Percentiles rank a stretch among this genome's conserved stretches.
Conservation (phyloP, 2,888 invertebrate genomes). For the Noctua janthe region DNA sequence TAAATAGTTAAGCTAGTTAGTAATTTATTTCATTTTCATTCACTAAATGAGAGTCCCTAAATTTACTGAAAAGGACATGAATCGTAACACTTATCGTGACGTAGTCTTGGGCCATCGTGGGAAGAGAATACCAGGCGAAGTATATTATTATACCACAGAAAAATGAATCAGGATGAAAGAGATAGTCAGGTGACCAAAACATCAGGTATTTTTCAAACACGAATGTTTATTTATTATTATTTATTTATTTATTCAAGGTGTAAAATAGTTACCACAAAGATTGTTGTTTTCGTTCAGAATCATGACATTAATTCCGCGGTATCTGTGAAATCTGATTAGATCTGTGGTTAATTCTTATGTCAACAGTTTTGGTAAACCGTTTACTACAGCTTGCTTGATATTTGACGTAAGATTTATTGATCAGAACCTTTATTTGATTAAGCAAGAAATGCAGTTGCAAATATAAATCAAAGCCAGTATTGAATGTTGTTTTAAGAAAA, state of each 20-base stretch:
- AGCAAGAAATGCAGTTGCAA: neutral
- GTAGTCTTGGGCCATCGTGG: no score
- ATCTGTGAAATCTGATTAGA: neutral
- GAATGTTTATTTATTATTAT: no score
- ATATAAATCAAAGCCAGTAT: neutral
- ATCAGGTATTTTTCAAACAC: neutral
- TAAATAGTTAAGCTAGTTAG: no score
- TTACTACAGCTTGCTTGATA: neutral
- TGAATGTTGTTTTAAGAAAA: neutral
- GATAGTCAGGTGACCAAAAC: neutral
- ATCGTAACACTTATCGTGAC: no score
- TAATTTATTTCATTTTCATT: no score
- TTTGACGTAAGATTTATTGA: slow-evolving; percentile 17
- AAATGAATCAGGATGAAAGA: neutral
- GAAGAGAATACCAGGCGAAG: no score
- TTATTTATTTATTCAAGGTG: no score
- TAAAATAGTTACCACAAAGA: neutral
- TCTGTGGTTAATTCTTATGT: neutral
- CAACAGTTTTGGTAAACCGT: slow-evolving; percentile 7
- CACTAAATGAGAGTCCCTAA: no score
- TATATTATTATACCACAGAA: no score
- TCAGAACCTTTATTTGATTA: neutral
- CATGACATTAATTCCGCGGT: neutral
- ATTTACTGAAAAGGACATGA: no score
- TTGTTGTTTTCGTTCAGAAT: neutral